Evolutionary conservation across 2,797 vertebrate species (phyloP).

Genomic region (Antrozous pallidus): DNA sequence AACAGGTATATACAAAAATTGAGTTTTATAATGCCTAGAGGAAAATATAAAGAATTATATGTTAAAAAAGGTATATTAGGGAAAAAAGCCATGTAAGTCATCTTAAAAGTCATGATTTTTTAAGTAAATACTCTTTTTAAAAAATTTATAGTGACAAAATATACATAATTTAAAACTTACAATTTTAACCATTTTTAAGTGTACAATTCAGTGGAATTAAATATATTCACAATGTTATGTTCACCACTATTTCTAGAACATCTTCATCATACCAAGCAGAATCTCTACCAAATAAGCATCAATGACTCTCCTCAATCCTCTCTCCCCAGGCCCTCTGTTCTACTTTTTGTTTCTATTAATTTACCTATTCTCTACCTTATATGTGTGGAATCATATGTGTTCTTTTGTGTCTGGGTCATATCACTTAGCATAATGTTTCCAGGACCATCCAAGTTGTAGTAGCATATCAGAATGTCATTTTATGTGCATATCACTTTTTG

Average conservation of each 20-base stretch:
- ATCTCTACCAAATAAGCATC: background rate
- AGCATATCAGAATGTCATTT: background rate
- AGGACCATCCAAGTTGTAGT: background rate
- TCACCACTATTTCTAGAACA: background rate
- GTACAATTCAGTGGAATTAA: background rate
- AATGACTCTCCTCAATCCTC: background rate
- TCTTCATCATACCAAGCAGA: background rate
- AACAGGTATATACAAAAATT: background rate
- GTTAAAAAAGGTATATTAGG: background rate
- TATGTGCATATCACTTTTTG: background rate
- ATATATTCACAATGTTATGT: background rate
- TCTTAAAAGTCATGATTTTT: background rate
- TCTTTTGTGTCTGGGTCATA: background rate
- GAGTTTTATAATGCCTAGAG: background rate
- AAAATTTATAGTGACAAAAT: background rate
- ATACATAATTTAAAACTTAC: background rate
- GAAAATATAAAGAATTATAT: slow-evolving; percentile 27
- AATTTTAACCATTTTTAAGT: background rate
- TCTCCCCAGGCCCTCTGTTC: background rate
- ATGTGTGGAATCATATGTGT: background rate
- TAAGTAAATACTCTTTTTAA: background rate
- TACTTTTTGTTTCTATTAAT: background rate
- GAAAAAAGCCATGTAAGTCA: background rate
- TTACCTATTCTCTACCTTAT: background rate
- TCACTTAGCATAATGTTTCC: background rate